phyloP scores from a whole-genome alignment of 2,888 invertebrate genomes.

The Monopis laevigella region DNA sequence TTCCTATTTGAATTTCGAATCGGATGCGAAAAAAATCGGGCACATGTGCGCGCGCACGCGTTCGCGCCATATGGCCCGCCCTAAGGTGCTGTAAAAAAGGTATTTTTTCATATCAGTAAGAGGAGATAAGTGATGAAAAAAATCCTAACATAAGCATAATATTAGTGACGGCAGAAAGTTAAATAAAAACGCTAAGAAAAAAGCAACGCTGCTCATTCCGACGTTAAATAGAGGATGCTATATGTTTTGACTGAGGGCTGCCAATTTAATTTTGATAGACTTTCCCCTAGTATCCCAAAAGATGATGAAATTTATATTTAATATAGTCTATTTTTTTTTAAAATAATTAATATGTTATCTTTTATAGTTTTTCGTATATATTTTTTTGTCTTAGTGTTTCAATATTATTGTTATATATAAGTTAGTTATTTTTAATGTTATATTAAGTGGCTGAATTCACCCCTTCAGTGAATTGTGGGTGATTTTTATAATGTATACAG shows the following conservation, averaged over 20 bases:
- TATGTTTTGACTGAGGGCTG: constrained; percentile 27
- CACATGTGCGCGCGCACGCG: constrained; percentile 58
- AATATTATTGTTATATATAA: too few relatives aligned
- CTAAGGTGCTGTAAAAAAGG: constrained; percentile 13
- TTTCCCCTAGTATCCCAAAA: too few relatives aligned
- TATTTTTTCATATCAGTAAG: constrained; percentile 28
- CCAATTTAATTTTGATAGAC: constrained; percentile 6
- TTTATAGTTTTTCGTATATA: too few relatives aligned
- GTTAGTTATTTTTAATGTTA: too few relatives aligned
- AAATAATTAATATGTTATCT: too few relatives aligned
- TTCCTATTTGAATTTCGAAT: constrained; percentile 27
- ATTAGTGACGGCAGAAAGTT: constrained; percentile 43
- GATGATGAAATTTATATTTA: too few relatives aligned
- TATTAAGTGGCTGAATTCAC: too few relatives aligned
- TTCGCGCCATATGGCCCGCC: constrained; percentile 48
- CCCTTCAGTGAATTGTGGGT: too few relatives aligned
- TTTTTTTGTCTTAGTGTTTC: too few relatives aligned
- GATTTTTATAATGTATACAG: too few relatives aligned
- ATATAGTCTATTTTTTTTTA: too few relatives aligned
- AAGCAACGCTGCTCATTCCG: constrained; percentile 39
- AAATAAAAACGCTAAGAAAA: constrained; percentile 45
- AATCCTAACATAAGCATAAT: constrained; percentile 63
- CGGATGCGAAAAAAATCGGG: constrained; percentile 60
- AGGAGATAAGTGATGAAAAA: constrained; percentile 28
- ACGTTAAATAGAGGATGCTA: constrained; percentile 52